Conservation (phyloP, 2,113 vertebrate species). For the Microtus ochrogaster region DNA sequence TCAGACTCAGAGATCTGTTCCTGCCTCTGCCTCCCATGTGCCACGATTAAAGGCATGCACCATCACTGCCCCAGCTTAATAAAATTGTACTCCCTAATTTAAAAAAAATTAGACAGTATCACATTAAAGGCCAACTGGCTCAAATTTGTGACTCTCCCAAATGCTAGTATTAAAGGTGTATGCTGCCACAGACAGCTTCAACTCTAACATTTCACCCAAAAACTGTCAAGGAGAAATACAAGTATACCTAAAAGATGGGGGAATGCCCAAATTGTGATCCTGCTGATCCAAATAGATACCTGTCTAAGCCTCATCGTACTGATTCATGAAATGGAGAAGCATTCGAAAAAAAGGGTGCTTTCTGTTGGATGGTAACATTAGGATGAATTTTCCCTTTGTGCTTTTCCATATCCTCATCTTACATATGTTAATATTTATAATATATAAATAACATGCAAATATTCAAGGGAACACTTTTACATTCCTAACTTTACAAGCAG, state of each 20-base stretch:
- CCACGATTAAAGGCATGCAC: neutral
- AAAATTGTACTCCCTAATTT: neutral
- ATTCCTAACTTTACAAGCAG: neutral
- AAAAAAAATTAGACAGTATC: neutral
- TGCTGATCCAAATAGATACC: neutral
- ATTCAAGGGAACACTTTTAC: neutral
- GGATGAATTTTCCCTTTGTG: neutral
- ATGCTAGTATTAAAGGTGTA: neutral
- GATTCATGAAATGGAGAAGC: neutral
- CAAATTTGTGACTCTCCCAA: neutral
- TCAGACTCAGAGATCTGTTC: neutral
- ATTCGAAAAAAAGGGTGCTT: neutral
- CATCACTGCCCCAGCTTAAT: neutral
- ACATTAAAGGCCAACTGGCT: neutral
- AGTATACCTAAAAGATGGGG: neutral
- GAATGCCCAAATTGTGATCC: too few relatives aligned
- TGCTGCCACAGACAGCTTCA: neutral
- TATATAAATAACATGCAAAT: neutral
- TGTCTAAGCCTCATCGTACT: neutral
- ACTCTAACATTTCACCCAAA: neutral
- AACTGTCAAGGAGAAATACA: neutral
- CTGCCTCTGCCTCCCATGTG: neutral
- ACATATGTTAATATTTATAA: neutral
- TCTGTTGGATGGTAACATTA: neutral
- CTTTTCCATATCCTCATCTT: neutral